Evolutionary conservation across 2,888 invertebrate genomes (phyloP).

Genomic region (Xestia c-nigrum): DNA sequence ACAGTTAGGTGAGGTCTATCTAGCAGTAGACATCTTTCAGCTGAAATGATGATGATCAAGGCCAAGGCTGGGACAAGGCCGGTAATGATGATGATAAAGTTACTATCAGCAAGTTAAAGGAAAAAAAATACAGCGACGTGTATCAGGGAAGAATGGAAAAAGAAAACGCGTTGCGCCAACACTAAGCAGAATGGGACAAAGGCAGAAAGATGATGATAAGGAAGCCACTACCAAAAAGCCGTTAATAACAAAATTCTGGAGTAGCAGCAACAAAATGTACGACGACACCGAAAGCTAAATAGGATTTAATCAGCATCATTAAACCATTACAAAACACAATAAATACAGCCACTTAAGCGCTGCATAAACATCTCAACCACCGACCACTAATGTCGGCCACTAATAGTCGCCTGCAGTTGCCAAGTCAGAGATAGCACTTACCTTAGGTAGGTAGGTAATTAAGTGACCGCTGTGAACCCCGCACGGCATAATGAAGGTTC

Average conservation of each 20-base stretch:
- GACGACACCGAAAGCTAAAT: not conserved
- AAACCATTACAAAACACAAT: not conserved
- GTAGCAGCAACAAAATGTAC: not conserved
- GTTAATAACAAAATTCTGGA: not conserved
- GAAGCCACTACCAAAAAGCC: not conserved
- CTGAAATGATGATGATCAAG: no score
- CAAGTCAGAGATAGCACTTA: slow-evolving; percentile 48
- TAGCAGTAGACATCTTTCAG: no score
- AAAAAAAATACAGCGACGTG: no score
- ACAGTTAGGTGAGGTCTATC: no score
- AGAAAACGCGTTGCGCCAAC: no score
- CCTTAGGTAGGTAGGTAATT: slow-evolving; percentile 63
- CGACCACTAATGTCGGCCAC: slow-evolving; percentile 47
- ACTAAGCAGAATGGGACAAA: no score
- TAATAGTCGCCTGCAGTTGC: slow-evolving; percentile 56
- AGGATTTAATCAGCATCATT: slow-evolving; percentile 1
- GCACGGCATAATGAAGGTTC: slow-evolving; percentile 51
- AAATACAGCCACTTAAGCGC: slow-evolving; percentile 7
- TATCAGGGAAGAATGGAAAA: no score
- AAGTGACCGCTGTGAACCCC: slow-evolving; percentile 59
- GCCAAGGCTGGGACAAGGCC: no score
- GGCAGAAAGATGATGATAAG: not conserved
- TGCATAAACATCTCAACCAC: slow-evolving; percentile 27
- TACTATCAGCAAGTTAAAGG: no score
- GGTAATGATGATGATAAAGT: no score